Evolutionary conservation across 2,888 invertebrate genomes (phyloP), one percentile per base, ranked within the genome.

Genomic region (Thelaira solivaga): DNA sequence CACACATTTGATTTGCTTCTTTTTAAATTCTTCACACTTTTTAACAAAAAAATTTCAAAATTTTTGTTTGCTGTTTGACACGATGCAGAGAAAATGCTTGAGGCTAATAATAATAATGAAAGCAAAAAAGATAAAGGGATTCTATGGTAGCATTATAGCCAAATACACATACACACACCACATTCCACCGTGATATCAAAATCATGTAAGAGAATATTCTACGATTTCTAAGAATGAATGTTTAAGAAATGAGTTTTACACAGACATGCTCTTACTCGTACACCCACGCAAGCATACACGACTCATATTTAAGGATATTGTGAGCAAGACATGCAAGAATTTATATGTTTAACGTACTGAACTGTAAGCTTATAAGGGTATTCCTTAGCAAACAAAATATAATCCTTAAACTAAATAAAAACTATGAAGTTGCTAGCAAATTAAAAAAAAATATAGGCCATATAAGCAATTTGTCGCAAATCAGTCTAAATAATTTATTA

Each of bases 31-130:
- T 24, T 41, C 47, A 26, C 51, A 64, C 26, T 78, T 47, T 73
- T 41, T 22, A 41, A 36, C 18, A 45, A 29, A 31, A n/a, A 53
- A 18, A 16, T 7, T 64, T 31, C 36, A 49, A 57, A 18, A 36
- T 59, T 51, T 53, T 64, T 73, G 59, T 68, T 77, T 64, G 61
- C 49, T 65, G 36, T 67, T 77, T 77, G 41, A 72, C 69, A 73
- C 69, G 68, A 34, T 61, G 72, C 43, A 41, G 24, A 59, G 68
- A 65, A 78, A 74, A 53, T 69, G 69, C 78, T 61, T 51, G 2
- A 16, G 59, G 78, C 69, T 45, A 77, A 73, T 64, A 76, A 47
- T 20, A 59, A 67, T 20, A 61, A 51, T 11, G 24, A 49, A 34
- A 64, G 16, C 29, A 64, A 29, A 49, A 39, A 51, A 34, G 7